These are phyloP conservation scores for Galeopsomyia nigrocyanea DNA, from an alignment of 2,888 invertebrate species.

Conservation along the genomic window DNA sequence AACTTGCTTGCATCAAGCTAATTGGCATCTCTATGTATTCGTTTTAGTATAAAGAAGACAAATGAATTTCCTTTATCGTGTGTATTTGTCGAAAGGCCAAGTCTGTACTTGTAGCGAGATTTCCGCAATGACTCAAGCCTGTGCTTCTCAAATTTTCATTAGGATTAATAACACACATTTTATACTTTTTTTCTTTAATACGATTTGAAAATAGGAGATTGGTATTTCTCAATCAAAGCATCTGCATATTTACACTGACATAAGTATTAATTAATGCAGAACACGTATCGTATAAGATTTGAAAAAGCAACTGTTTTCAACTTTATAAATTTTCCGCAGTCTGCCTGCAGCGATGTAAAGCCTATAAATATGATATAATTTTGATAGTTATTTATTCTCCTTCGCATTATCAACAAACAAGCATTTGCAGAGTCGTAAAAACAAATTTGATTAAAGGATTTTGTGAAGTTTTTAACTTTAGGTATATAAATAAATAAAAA, in stretches of 20 bases:
- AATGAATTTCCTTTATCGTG: not conserved
- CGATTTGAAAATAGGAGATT: conserved; percentile 7
- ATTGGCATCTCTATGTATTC: conserved; percentile 47
- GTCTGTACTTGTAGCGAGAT: conserved; percentile 1
- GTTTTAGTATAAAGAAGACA: conserved; percentile 33
- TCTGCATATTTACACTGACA: conserved; percentile 2
- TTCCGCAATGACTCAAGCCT: conserved; percentile 22
- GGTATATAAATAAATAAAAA: too few species aligned
- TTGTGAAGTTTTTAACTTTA: too few species aligned
- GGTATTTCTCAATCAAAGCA: conserved; percentile 8
- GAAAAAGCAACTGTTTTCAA: conserved; percentile 10
- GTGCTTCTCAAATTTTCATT: conserved; percentile 8
- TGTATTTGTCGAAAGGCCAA: conserved; percentile 22
- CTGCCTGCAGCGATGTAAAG: conserved; percentile 35
- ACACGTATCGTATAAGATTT: not conserved
- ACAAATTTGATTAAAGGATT: too few species aligned
- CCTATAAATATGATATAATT: conserved; percentile 15
- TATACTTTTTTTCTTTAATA: not conserved
- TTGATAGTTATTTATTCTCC: not conserved
- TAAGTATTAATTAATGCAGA: conserved; percentile 19
- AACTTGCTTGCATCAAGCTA: conserved; percentile 47
- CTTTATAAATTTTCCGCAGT: not conserved
- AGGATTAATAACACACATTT: conserved; percentile 1
- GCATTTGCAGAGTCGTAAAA: too few species aligned
- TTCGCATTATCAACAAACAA: not conserved